phyloP scores from a whole-genome alignment of 2,888 invertebrate genomes.

The Pachymerium ferrugineum region DNA sequence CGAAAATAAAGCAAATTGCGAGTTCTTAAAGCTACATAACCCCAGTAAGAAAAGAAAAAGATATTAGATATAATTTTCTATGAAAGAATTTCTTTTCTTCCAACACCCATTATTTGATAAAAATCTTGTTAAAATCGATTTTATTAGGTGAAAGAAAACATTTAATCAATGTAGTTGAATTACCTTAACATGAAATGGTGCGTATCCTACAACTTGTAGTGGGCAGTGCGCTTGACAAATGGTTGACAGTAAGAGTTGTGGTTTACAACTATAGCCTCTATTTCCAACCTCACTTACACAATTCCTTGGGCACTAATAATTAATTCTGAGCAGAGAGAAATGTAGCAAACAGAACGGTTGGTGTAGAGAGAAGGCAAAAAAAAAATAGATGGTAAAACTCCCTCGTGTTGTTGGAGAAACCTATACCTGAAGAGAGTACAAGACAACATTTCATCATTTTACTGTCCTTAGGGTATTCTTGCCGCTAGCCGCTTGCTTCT shows the following conservation, averaged over 20 bases:
- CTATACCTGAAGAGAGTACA: background rate
- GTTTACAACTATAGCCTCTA: slow-evolving; percentile 14
- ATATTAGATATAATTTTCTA: too few relatives aligned
- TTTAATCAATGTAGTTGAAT: too few relatives aligned
- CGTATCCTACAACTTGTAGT: background rate
- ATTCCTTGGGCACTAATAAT: slow-evolving; percentile 19
- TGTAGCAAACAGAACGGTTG: slow-evolving; percentile 6
- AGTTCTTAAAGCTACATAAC: too few relatives aligned
- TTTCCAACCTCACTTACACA: slow-evolving; percentile 14
- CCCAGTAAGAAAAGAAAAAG: too few relatives aligned
- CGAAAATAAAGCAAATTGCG: too few relatives aligned
- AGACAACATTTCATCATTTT: slow-evolving; percentile 23
- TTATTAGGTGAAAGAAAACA: too few relatives aligned
- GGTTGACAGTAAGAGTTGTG: slow-evolving; percentile 11
- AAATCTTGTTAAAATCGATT: too few relatives aligned
- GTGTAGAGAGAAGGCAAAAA: background rate
- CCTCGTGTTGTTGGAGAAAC: background rate
- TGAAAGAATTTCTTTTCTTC: too few relatives aligned
- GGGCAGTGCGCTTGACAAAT: background rate
- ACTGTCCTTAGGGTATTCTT: slow-evolving; percentile 9
- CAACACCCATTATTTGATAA: too few relatives aligned
- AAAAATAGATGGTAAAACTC: background rate
- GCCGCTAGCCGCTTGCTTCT: background rate
- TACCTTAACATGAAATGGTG: too few relatives aligned
- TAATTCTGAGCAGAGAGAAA: background rate